phyloP scores from a whole-genome alignment of 2,888 invertebrate species.

The Hirtodrosophila confusa region DNA sequence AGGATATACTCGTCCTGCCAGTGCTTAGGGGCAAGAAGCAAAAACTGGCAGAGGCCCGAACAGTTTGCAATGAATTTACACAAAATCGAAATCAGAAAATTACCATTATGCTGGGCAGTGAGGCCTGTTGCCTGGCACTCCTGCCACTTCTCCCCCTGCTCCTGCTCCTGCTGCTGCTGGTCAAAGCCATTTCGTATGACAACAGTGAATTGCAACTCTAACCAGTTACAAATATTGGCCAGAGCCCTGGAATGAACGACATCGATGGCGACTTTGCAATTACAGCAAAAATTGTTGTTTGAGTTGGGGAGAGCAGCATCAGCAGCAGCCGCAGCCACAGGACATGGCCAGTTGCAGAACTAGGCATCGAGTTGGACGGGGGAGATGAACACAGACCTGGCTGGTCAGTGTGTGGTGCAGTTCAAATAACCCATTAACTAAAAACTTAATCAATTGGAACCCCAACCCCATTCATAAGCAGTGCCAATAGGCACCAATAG shows the following conservation, averaged over 20 bases:
- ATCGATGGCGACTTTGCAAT: constrained; percentile 73
- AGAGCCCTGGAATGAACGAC: constrained; percentile 44
- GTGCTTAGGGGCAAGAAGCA: constrained; percentile 30
- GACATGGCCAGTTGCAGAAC: constrained; percentile 40
- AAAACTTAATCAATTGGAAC: constrained; percentile 83
- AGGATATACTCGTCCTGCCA: constrained; percentile 12
- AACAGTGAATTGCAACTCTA: constrained; percentile 70
- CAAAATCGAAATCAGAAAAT: constrained; percentile 78
- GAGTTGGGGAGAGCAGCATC: constrained; percentile 30
- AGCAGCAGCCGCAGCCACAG: constrained; percentile 50
- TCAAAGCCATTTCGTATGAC: constrained; percentile 57
- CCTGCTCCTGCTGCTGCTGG: constrained; percentile 3
- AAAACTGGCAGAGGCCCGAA: constrained; percentile 20
- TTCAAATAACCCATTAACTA: constrained; percentile 82
- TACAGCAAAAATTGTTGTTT: constrained; percentile 75
- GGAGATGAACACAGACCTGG: constrained; percentile 13
- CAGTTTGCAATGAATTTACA: constrained; percentile 75
- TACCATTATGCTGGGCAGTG: constrained; percentile 69
- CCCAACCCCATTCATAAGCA: constrained; percentile 55
- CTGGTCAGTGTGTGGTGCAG: constrained; percentile 43
- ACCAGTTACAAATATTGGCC: constrained; percentile 72
- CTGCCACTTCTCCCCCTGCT: constrained; percentile 4
- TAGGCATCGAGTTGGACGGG: constrained; percentile 10
- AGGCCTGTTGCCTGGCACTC: constrained; percentile 28
- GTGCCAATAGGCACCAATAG: constrained; percentile 32